phyloP scores from a whole-genome alignment of 2,888 invertebrate species.

The Drosophila greeni region DNA sequence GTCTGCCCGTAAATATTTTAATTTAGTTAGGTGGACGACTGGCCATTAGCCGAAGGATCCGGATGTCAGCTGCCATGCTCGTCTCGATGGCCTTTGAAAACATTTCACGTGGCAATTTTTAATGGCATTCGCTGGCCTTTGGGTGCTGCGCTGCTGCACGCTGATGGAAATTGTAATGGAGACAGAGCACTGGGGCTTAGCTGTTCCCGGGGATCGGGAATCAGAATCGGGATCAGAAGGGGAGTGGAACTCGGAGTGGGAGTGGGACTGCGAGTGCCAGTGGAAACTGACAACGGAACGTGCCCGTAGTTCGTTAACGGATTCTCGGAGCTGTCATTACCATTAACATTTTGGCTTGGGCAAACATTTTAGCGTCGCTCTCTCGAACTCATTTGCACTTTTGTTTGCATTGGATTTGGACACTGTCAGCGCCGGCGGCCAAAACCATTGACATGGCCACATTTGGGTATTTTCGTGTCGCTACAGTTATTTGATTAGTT shows the following conservation, averaged over 20 bases:
- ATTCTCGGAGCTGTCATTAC: constrained; percentile 62
- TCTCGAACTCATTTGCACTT: constrained; percentile 44
- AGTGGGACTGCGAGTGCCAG: neutral
- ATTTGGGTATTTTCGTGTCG: constrained; percentile 36
- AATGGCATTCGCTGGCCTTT: constrained; percentile 32
- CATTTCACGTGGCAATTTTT: constrained; percentile 50
- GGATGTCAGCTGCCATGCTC: constrained; percentile 26
- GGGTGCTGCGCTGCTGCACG: constrained; percentile 7
- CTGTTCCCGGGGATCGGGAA: neutral
- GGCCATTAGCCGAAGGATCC: constrained; percentile 14
- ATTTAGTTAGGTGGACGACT: constrained; percentile 43
- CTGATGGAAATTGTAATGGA: constrained; percentile 27
- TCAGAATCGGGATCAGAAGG: constrained; percentile 3
- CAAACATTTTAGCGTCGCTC: constrained; percentile 58
- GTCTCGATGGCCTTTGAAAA: constrained; percentile 28
- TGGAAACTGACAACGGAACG: constrained; percentile 13
- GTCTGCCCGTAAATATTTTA: constrained; percentile 46
- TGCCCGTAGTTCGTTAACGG: constrained; percentile 48
- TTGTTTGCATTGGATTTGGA: constrained; percentile 53
- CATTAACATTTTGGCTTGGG: constrained; percentile 60
- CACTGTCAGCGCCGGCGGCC: constrained; percentile 40
- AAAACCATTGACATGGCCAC: constrained; percentile 43
- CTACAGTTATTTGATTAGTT: constrained; percentile 49
- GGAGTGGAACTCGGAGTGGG: neutral
- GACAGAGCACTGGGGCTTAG: neutral